These are phyloP conservation scores for Nanorana parkeri DNA, from an alignment of 2,113 vertebrate species.

Conservation along the genomic window DNA sequence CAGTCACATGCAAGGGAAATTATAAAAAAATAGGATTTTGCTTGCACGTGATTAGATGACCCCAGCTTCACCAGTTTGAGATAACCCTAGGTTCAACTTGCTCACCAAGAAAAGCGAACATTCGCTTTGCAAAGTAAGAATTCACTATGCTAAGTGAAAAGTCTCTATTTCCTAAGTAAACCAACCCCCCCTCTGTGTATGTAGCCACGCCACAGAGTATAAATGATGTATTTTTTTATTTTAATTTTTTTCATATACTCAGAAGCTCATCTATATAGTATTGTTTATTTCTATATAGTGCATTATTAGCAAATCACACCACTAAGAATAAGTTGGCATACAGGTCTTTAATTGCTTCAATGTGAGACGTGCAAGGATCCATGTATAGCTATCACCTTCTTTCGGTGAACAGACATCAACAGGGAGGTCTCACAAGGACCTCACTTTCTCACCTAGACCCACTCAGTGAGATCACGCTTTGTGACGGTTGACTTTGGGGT, in stretches of 20 bases:
- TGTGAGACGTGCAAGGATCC: slow-evolving; percentile 1
- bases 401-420: not conserved
- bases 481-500: not conserved
- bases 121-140: no score
- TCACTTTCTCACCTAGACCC: not conserved
- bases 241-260: not conserved
- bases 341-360: not conserved
- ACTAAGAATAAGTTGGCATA: slow-evolving; percentile 12
- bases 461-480: not conserved
- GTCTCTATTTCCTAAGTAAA: no score
- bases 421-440: not conserved
- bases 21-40: no score
- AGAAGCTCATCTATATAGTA: not conserved
- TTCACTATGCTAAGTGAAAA: no score
- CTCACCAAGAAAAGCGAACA: no score
- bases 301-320: not conserved
- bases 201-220: no score
- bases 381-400: not conserved
- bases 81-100: no score
- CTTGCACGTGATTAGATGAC: no score
- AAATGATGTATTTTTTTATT: no score
- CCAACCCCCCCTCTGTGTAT: no score
- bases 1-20: no score
- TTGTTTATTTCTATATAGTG: not conserved
- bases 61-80: no score